Evolutionary conservation across 2,113 vertebrate species (phyloP).

Genomic region (Notarius quadriscutis): DNA sequence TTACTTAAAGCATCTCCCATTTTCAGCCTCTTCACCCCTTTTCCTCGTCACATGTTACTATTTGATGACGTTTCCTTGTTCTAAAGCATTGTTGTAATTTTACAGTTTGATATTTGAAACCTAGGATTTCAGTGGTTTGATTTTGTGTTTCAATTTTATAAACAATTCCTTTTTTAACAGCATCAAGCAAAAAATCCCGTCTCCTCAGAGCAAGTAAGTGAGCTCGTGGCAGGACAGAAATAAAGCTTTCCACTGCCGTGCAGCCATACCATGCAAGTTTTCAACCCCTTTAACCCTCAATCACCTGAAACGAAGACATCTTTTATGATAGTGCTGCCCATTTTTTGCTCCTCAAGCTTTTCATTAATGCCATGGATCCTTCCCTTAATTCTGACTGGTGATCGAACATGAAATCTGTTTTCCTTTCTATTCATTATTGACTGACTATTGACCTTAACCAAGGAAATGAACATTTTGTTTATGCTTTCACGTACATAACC

Average conservation of each 20-base stretch:
- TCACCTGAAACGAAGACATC: slow-evolving; percentile 17
- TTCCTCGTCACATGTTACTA: neutral
- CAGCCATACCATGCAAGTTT: slow-evolving; percentile 86
- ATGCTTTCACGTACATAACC: slow-evolving; percentile 14
- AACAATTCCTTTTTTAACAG: slow-evolving; percentile 92
- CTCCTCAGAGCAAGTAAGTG: slow-evolving; percentile 97
- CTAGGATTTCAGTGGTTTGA: slow-evolving; percentile 77
- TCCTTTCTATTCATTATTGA: slow-evolving; percentile 8
- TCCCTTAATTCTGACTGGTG: slow-evolving; percentile 1
- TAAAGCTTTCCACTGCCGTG: slow-evolving; percentile 80
- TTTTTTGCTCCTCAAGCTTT: slow-evolving; percentile 19
- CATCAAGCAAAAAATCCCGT: slow-evolving; percentile 99
- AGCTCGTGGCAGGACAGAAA: slow-evolving; percentile 59
- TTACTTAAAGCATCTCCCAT: slow-evolving; percentile 1
- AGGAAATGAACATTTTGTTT: slow-evolving; percentile 28
- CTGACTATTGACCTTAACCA: slow-evolving; percentile 4
- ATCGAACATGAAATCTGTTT: neutral
- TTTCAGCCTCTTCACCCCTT: neutral
- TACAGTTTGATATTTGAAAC: slow-evolving; percentile 6
- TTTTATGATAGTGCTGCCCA: neutral
- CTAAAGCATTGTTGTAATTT: neutral
- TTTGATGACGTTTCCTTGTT: neutral
- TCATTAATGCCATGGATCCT: slow-evolving; percentile 9
- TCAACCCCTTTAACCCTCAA: slow-evolving; percentile 66
- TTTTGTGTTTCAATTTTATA: slow-evolving; percentile 85